Evolutionary conservation across 2,888 invertebrate genomes (phyloP).

Genomic region (Thumatha senex): DNA sequence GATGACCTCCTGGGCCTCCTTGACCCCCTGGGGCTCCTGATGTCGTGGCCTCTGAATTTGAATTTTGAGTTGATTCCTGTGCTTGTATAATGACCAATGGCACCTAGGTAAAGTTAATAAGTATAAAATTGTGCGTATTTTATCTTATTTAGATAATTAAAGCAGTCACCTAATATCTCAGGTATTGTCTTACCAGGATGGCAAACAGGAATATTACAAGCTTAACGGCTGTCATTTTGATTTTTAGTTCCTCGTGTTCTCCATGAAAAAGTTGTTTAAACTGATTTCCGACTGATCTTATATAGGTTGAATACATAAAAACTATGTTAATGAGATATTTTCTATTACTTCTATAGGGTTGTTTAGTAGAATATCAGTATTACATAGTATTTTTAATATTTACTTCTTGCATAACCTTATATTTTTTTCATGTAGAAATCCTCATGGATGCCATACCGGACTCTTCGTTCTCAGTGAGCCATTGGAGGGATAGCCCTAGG

Average conservation of each 20-base stretch:
- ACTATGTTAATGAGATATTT: conserved; percentile 27
- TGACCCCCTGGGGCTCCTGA: too few relatives aligned
- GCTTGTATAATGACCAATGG: conserved; percentile 17
- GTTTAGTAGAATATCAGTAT: conserved; percentile 4
- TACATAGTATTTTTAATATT: too few relatives aligned
- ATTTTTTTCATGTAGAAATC: too few relatives aligned
- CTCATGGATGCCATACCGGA: too few relatives aligned
- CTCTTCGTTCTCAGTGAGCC: too few relatives aligned
- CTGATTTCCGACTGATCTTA: conserved; percentile 12
- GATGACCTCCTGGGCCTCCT: conserved; percentile 1
- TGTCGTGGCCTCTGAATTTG: background rate
- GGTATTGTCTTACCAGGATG: conserved; percentile 45
- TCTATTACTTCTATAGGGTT: conserved; percentile 17
- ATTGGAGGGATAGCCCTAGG: too few relatives aligned
- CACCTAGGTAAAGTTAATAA: conserved; percentile 9
- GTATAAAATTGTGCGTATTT: background rate
- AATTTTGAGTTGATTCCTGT: conserved; percentile 7
- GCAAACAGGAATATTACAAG: conserved; percentile 28
- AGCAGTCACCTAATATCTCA: too few relatives aligned
- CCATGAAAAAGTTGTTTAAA: conserved; percentile 23
- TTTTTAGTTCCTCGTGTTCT: conserved; percentile 17
- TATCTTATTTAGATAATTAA: too few relatives aligned
- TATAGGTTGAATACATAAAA: conserved; percentile 26
- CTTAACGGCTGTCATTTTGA: conserved; percentile 18
- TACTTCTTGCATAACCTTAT: too few relatives aligned